These are phyloP conservation scores for Lepidotrigona ventralis DNA, from an alignment of 1,140 invertebrate genomes.

Conservation along the genomic window DNA sequence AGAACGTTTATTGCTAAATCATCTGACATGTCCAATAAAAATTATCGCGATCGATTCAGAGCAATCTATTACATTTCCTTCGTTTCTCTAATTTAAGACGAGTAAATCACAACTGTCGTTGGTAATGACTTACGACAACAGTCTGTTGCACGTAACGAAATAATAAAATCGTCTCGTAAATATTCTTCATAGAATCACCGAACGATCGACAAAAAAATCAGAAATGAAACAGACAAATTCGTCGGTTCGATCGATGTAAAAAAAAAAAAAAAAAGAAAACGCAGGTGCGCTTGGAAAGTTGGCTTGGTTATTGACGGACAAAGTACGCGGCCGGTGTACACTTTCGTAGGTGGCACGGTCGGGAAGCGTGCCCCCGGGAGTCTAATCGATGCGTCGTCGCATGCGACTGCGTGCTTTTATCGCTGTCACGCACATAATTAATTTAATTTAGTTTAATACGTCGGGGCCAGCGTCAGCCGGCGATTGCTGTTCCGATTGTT, in stretches of 20 bases:
- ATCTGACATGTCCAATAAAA: background rate
- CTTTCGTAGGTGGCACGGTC: constrained; percentile 34
- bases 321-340: constrained; percentile 21
- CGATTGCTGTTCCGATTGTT: constrained; percentile 76
- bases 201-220: background rate
- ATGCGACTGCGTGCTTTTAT: constrained; percentile 78
- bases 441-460: constrained; percentile 81
- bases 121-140: background rate
- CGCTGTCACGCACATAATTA: constrained; percentile 80
- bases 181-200: no score
- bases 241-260: background rate
- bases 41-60: background rate
- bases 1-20: background rate
- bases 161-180: no score
- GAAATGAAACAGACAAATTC: background rate
- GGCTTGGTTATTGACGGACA: constrained; percentile 46
- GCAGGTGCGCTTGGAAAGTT: constrained; percentile 50
- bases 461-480: constrained; percentile 67
- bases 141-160: no score
- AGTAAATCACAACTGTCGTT: background rate
- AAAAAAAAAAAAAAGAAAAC: constrained; percentile 10
- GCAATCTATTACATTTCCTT: background rate
- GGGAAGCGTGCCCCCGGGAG: constrained; percentile 67
- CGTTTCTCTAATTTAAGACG: background rate
- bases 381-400: constrained; percentile 78